Percentiles rank a stretch among this genome's conserved stretches.
These are phyloP conservation scores for Euclidia mi DNA, from an alignment of 2,888 invertebrate genomes.

Conservation along the genomic window DNA sequence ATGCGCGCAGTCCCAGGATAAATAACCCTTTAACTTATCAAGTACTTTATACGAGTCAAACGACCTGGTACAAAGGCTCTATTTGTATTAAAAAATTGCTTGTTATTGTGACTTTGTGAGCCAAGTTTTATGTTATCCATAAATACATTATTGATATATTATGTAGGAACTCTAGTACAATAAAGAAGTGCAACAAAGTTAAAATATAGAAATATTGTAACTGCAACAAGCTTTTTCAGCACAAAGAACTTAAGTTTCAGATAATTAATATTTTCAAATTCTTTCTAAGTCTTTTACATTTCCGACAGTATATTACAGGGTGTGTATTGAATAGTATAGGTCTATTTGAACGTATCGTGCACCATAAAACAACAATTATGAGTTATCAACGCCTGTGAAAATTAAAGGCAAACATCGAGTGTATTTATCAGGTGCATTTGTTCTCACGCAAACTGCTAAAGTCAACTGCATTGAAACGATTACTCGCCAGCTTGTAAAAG, in stretches of 20 bases:
- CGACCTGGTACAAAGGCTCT: too few relatives aligned
- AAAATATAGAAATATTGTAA: too few relatives aligned
- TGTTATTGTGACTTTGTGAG: too few relatives aligned
- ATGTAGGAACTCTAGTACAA: too few relatives aligned
- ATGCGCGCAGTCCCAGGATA: too few relatives aligned
- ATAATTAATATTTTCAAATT: not conserved
- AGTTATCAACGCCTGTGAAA: conserved; percentile 19
- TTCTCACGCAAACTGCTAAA: conserved; percentile 46
- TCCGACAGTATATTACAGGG: not conserved
- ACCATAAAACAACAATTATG: conserved; percentile 30
- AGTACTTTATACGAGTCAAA: too few relatives aligned
- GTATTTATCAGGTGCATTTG: conserved; percentile 38
- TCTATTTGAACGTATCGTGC: conserved; percentile 1
- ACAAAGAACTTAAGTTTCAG: not conserved
- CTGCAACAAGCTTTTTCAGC: not conserved
- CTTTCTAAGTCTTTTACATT: not conserved
- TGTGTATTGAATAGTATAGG: not conserved
- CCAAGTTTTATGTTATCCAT: too few relatives aligned
- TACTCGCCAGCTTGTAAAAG: conserved; percentile 8
- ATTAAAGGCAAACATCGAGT: conserved; percentile 36
- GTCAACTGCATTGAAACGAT: conserved; percentile 18
- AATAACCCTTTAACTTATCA: too few relatives aligned
- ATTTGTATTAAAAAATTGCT: too few relatives aligned
- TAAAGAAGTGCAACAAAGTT: too few relatives aligned
- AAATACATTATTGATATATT: too few relatives aligned